phyloP scores from a whole-genome alignment of 2,113 vertebrate genomes.

The Perca flavescens region DNA sequence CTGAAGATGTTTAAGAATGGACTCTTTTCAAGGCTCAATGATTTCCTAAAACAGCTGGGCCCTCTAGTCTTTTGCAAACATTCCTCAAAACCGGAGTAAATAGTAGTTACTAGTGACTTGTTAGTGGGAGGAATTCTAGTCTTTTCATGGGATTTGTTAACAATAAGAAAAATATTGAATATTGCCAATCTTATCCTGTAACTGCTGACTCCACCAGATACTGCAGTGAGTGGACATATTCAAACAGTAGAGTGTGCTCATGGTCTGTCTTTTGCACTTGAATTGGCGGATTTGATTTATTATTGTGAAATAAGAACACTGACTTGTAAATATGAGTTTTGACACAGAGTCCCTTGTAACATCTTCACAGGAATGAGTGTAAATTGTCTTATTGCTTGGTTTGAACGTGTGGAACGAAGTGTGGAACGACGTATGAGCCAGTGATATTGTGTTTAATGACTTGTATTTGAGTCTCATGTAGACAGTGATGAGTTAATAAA shows the following conservation, averaged over 20 bases:
- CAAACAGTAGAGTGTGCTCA: constrained; percentile 20
- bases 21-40: neutral
- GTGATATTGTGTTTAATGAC: constrained; percentile 23
- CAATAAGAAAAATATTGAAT: neutral
- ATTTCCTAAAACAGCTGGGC: neutral
- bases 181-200: neutral
- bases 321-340: constrained; percentile 41
- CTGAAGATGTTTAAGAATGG: neutral
- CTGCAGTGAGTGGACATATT: neutral
- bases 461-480: constrained; percentile 21
- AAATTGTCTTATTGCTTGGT: constrained; percentile 2
- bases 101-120: neutral
- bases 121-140: neutral
- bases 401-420: no score
- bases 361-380: constrained; percentile 9
- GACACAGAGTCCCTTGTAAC: constrained; percentile 6
- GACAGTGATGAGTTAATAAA: constrained; percentile 45
- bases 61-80: neutral
- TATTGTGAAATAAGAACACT: constrained; percentile 23
- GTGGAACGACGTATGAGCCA: constrained; percentile 7
- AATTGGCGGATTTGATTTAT: constrained; percentile 7
- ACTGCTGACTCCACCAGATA: neutral
- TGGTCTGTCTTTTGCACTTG: neutral
- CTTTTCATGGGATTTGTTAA: constrained; percentile 17
- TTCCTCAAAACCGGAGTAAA: neutral